Percentiles rank a stretch among this genome's conserved stretches.
Evolutionary conservation across 1,140 invertebrate genomes (phyloP).

Genomic region (Bombyx mandarina): DNA sequence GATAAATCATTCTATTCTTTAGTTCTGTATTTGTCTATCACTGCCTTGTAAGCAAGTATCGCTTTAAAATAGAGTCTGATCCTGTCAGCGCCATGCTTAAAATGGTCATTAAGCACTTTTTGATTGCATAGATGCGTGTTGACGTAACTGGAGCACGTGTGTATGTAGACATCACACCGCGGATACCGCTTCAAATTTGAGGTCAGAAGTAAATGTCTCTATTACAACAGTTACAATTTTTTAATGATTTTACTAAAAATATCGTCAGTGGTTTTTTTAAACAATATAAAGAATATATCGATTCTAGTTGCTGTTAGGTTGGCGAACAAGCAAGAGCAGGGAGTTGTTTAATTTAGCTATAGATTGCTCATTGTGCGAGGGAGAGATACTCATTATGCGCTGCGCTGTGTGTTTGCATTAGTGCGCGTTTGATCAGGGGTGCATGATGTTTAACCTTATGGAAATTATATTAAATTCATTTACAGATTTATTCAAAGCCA

Average conservation of each 20-base stretch:
- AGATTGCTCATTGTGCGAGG: slow-evolving; percentile 57
- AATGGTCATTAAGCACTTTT: no score
- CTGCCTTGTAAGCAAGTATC: no score
- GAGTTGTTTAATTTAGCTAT: slow-evolving; percentile 61
- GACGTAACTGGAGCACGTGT: no score
- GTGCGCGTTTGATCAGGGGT: slow-evolving; percentile 13
- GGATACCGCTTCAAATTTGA: neutral
- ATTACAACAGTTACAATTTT: neutral
- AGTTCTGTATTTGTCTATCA: no score
- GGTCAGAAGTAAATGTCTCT: neutral
- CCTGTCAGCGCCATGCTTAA: no score
- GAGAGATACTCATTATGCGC: slow-evolving; percentile 25
- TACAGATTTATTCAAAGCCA: no score
- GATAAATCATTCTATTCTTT: no score
- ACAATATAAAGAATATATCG: neutral
- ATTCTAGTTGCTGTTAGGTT: neutral
- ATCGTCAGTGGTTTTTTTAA: neutral
- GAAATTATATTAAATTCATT: no score
- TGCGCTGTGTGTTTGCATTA: slow-evolving; percentile 20
- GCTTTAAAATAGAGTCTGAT: no score
- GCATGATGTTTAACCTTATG: slow-evolving; percentile 11
- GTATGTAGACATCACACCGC: no score
- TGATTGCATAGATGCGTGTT: no score
- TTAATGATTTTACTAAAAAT: neutral
- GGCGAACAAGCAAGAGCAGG: slow-evolving; percentile 20